Evolutionary conservation across 2,113 vertebrate species (phyloP), one percentile per base, ranked within the genome.

Genomic region (Pseudorasbora parva): DNA sequence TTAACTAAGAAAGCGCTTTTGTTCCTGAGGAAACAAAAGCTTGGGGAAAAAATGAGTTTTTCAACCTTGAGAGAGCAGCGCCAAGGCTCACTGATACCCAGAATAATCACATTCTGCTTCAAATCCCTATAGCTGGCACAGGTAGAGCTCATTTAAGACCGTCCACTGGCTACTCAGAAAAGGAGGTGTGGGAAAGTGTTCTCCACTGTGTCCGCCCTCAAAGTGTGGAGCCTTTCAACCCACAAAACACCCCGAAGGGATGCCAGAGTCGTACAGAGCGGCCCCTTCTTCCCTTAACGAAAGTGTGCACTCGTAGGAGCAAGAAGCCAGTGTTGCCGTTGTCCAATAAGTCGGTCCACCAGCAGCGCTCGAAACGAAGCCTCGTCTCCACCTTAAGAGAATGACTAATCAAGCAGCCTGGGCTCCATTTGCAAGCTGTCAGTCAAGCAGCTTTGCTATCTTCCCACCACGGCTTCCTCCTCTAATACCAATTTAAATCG

Each of bases 401-500:
- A 95, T 93, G 93, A 94, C 95, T 97, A 96, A 97, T 99, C 96
- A 96, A 95, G 96, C 95, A 94, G 94, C 92, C 91, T 91, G 93
- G 85, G 89, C 88, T 88, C 91, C 92, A 95, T 96, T 97, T 96
- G 95, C 93, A 88, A 94, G 89, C 95, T 97, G 97, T 97, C 98
- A 98, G 94, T 98, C 97, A 99, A 96, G 95, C 89, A 66, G 81
- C 90, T 90, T 93, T 82, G 89, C 95, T 95, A 96, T 98, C 95
- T 95, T 94, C 94, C 92, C 88, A 93, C 90, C 92, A 96, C 95
- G 94, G 90, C 92, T 92, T 92, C 96, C 95, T 97, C 95, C 96
- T 98, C 97, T 97, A 98, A 98, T 96, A 98, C 97, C 98, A 99
- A 99, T 99, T 99, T 99, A 98, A 99, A 99, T 98, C 95, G 96